phyloP scores from a whole-genome alignment of 2,888 invertebrate species.

The Eristalinus aeneus region DNA sequence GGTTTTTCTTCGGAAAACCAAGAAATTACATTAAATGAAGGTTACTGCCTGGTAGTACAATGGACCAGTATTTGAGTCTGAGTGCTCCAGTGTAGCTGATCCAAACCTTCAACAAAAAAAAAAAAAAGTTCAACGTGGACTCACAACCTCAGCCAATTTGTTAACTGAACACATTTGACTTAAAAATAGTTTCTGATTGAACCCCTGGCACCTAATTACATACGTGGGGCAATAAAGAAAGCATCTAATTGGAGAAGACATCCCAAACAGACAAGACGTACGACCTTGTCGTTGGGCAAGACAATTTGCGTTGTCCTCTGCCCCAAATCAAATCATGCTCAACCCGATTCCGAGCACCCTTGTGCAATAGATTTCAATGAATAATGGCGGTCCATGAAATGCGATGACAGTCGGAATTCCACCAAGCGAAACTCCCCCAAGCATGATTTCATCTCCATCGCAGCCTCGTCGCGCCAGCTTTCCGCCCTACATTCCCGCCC shows the following conservation, averaged over 20 bases:
- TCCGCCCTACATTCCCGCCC: constrained; percentile 6
- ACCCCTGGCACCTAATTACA: neutral
- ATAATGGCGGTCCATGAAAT: neutral
- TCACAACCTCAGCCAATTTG: too few relatives aligned
- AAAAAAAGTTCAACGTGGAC: too few relatives aligned
- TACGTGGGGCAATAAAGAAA: neutral
- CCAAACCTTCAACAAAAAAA: too few relatives aligned
- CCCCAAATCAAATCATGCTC: neutral
- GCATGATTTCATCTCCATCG: neutral
- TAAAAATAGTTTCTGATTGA: neutral
- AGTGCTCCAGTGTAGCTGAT: too few relatives aligned
- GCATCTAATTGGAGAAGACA: too few relatives aligned
- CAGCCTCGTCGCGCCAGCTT: neutral
- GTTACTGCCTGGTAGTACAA: too few relatives aligned
- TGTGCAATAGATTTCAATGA: neutral
- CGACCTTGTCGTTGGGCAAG: neutral
- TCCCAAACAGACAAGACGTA: neutral
- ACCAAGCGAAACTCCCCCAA: neutral
- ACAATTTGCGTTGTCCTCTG: neutral
- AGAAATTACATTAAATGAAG: too few relatives aligned
- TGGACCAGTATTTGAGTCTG: too few relatives aligned
- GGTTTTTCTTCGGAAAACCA: too few relatives aligned
- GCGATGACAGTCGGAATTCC: neutral
- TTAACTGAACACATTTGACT: too few relatives aligned
- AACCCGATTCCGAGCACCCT: neutral